Evolutionary conservation across 2,888 invertebrate species (phyloP).

Genomic region (Pammene fasciana): DNA sequence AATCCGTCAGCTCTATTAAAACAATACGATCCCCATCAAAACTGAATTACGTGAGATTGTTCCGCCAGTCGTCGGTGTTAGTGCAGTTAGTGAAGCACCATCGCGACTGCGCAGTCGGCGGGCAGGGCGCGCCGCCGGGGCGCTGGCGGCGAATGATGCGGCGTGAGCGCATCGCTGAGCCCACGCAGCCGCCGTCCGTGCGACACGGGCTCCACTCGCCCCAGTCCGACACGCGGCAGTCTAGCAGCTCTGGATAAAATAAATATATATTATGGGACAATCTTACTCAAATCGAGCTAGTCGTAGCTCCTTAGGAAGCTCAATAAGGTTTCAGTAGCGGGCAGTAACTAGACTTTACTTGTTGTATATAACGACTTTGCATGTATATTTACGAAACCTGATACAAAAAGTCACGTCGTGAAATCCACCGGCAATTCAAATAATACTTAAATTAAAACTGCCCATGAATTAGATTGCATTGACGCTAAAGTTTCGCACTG

Average conservation of each 20-base stretch:
- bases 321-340: too few species aligned
- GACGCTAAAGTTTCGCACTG: neutral
- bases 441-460: too few species aligned
- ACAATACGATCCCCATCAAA: neutral
- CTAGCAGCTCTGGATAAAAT: constrained; percentile 81
- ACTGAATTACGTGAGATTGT: constrained; percentile 54
- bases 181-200: constrained; percentile 95
- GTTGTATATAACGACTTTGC: too few species aligned
- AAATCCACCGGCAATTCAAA: too few species aligned
- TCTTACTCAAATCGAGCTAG: too few species aligned
- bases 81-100: constrained; percentile 91
- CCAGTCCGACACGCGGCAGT: constrained; percentile 94
- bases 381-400: too few species aligned
- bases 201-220: constrained; percentile 94
- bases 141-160: constrained; percentile 90
- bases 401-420: too few species aligned
- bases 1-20: neutral
- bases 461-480: too few species aligned
- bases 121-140: constrained; percentile 92
- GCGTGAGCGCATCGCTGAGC: constrained; percentile 91
- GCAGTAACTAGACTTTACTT: too few species aligned
- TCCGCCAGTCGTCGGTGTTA: constrained; percentile 67
- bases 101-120: constrained; percentile 91
- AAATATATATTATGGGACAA: neutral
- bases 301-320: too few species aligned